A percentile compares a stretch with the other conserved stretches of the same genome.
Conservation (phyloP, 2,888 invertebrate species). For the Diarsia rubi region DNA sequence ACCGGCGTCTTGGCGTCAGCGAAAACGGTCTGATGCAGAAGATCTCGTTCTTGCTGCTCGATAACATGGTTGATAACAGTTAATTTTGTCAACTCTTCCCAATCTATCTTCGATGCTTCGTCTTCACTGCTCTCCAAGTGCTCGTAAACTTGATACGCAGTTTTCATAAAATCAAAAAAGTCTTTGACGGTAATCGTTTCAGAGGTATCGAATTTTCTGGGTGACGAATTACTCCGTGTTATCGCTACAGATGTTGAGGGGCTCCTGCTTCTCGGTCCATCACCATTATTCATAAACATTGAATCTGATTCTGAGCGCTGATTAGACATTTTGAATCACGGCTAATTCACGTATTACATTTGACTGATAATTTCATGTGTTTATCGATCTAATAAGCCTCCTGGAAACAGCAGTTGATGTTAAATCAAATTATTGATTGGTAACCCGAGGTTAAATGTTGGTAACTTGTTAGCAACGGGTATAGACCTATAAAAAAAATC, state of each 20-base stretch:
- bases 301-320: constrained; percentile 82
- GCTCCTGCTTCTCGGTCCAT: constrained; percentile 73
- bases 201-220: constrained; percentile 77
- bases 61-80: constrained; percentile 88
- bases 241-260: constrained; percentile 74
- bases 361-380: constrained; percentile 57
- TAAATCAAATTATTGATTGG: constrained; percentile 23
- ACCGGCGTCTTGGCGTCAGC: constrained; percentile 78
- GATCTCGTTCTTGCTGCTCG: constrained; percentile 86
- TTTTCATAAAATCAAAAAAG: constrained; percentile 94
- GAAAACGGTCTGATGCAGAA: constrained; percentile 80
- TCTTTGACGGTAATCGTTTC: constrained; percentile 93
- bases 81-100: constrained; percentile 89
- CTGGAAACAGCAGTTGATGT: constrained; percentile 52
- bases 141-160: constrained; percentile 93
- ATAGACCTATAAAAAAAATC: neutral
- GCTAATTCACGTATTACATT: constrained; percentile 38
- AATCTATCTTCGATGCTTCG: constrained; percentile 85
- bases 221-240: constrained; percentile 75
- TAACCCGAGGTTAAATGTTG: constrained; percentile 2
- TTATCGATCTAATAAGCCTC: constrained; percentile 79
- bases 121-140: constrained; percentile 86
- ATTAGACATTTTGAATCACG: constrained; percentile 79
- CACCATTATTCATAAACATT: constrained; percentile 84
- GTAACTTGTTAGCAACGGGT: constrained; percentile 2